Base-by-base conservation (phyloP, 64 coral and sea anemone species). In the Orbicella faveolata region DNA sequence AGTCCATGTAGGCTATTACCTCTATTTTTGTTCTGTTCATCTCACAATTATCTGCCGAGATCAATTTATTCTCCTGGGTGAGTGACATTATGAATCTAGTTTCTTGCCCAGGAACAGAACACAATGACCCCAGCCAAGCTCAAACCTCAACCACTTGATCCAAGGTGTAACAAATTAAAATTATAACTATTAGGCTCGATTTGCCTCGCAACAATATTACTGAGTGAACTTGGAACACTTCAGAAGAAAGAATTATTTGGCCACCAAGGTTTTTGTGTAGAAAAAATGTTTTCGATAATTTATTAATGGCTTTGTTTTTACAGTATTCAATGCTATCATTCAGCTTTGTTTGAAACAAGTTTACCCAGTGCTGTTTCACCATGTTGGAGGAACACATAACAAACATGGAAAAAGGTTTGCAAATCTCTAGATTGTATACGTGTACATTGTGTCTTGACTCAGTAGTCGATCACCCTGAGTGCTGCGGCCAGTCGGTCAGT, bases 341-440 rank as follows among this genome's bases (percentile, higher is more conserved):
- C 89, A 91, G 41, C 81, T 90, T 13, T 95, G 89, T 73, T 70
- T 95, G 4, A 91, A 87, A 39, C 83, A 91, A 88, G 89, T 88
- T 53, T 80, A 79, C 26, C 37, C 61, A 55, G 83, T 91, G 5
- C 26, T 95, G 36, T 81, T 53, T 35, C 91, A 90, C 54, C 82
- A 88, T 90, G 57, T 96, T 83, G 88, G 91, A 83, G 66, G 78
- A n/a, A 82, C 82, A 59, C 74, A 88, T 21, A 90, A 34, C 34
- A 96, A 93, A 63, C 83, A 93, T 52, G 91, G 94, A 15, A 96
- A 96, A 76, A 89, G 90, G 94, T 96, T 81, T 70, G 30, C 30
- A 30, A 30, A 30, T 30, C 30, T 30, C 30, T 30, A 30, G 30
- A 30, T 30, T 30, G 17, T 69, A 61, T 48, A 6, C 4, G 37